phyloP scores from a whole-genome alignment of 2,113 vertebrate species.

The Ageneiosus marmoratus region DNA sequence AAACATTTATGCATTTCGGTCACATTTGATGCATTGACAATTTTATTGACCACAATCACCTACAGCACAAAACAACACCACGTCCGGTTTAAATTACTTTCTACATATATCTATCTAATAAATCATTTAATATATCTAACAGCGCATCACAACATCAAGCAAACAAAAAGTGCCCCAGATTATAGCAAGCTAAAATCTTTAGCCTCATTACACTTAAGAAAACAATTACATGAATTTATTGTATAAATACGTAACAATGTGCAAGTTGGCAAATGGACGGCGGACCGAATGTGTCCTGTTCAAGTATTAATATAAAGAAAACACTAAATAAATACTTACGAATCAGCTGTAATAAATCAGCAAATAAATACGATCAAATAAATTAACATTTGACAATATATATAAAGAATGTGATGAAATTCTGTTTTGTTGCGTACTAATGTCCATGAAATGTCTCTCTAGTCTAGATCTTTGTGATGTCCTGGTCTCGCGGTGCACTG shows the following conservation, averaged over 20 bases:
- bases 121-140: constrained; percentile 69
- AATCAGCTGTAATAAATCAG: constrained; percentile 6
- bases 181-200: neutral
- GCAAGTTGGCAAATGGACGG: constrained; percentile 35
- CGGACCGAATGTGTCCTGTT: neutral
- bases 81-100: constrained; percentile 73
- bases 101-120: constrained; percentile 71
- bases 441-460: constrained; percentile 64
- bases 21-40: constrained; percentile 74
- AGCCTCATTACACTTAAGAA: neutral
- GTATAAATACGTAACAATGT: constrained; percentile 52
- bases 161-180: neutral
- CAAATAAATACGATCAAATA: constrained; percentile 64
- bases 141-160: constrained; percentile 47
- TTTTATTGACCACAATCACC: constrained; percentile 82
- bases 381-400: constrained; percentile 67
- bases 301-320: constrained; percentile 8
- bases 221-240: constrained; percentile 31
- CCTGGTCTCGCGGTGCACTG: constrained; percentile 70
- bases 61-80: constrained; percentile 77
- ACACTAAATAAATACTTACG: neutral
- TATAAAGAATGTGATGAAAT: constrained; percentile 68
- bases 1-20: no score
- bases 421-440: constrained; percentile 62
- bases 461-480: constrained; percentile 82